Evolutionary conservation across 2,888 invertebrate species (phyloP), one percentile per base, ranked within the genome.

Genomic region (Dolichopus griseipennis): DNA sequence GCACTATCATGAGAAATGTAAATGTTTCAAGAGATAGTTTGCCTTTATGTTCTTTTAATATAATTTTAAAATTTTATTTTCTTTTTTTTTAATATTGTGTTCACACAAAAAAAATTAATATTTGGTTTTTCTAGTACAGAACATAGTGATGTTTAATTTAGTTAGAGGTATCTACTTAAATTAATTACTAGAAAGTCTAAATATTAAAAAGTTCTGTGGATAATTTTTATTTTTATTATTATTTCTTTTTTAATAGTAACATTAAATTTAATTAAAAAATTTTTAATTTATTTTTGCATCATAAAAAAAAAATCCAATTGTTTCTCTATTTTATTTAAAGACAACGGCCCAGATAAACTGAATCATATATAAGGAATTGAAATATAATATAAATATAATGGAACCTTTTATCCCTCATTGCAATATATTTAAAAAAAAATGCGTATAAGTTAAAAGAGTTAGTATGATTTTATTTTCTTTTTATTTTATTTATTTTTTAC

Each of bases 291-390:
- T 52, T 52, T 18, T 52, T 52, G 52, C 52, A 52, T 52, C 52
- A 52, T 52, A 52, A 52, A 52, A 52, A 52, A 52, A 52, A 52
- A 52, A 52, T 41, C 52, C 52, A 52, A 67, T 37, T 65, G 18
- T 67, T 70, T 69, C 68, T 67, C 66, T 69, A 67, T 68, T 68
- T 68, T 64, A 64, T 33, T 69, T 69, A 61, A 71, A 71, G 71
- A 71, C 71, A 71, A 71, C 68, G 71, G 69, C 71, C 71, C 68
- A 71, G 71, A 69, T 71, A 69, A 69, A 71, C 52, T 52, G 52
- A 52, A 52, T 18, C 52, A 52, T 18, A 52, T 12, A 12, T 12
- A 52, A 52, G 52, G 52, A 52, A 52, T 52, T 52, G 52, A 52
- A 52, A 52, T 4, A 12, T 52, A 37, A 37, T 37, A 37, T 37